phyloP scores from a whole-genome alignment of 2,797 vertebrate genomes.

The Falco biarmicus region DNA sequence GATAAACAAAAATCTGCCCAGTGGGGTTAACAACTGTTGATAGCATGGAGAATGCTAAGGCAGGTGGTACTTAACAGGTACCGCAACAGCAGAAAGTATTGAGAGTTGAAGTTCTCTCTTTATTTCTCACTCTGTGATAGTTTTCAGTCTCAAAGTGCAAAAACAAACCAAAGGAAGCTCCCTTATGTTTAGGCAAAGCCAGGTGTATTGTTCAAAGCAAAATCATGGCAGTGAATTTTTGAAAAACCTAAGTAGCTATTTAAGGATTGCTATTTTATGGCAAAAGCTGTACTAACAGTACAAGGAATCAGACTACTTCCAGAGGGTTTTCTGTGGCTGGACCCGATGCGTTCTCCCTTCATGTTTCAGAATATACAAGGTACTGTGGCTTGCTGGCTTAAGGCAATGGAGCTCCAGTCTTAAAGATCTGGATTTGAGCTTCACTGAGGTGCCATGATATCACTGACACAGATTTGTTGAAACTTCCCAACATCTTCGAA shows the following conservation, averaged over 20 bases:
- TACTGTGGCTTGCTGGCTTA: neutral
- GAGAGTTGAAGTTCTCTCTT: neutral
- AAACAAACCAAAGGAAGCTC: neutral
- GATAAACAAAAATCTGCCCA: constrained; percentile 31
- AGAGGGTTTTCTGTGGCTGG: neutral
- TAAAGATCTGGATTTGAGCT: neutral
- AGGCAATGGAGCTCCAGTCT: neutral
- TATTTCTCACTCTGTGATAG: too few species aligned
- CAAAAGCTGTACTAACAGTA: neutral
- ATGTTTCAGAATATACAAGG: neutral
- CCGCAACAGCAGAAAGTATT: constrained; percentile 38
- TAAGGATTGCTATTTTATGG: neutral
- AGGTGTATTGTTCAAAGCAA: neutral
- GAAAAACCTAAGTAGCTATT: neutral
- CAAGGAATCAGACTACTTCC: neutral
- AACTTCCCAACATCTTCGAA: neutral
- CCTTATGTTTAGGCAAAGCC: neutral
- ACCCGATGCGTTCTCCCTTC: neutral
- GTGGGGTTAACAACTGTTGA: constrained; percentile 44
- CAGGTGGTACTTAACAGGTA: constrained; percentile 53
- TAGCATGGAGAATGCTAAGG: constrained; percentile 6
- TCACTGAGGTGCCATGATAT: neutral
- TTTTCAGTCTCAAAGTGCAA: neutral
- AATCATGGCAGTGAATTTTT: neutral
- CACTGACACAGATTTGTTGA: neutral